Conservation (phyloP, 2,113 vertebrate genomes). For the Pelobates fuscus region DNA sequence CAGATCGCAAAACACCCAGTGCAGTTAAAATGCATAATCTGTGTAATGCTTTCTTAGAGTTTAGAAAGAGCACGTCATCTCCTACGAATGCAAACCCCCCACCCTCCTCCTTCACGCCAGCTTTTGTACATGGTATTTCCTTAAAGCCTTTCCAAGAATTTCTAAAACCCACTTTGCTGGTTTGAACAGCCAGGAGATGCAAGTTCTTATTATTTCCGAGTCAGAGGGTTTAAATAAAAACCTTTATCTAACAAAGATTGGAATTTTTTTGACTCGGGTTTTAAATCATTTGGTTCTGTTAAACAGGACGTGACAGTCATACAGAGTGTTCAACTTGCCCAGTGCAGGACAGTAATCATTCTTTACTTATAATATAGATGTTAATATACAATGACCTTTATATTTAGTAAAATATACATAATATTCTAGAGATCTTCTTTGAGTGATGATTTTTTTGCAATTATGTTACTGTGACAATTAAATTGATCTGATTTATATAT, state of each 20-base stretch:
- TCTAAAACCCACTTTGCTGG: neutral
- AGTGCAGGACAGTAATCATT: neutral
- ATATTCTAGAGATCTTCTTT: neutral
- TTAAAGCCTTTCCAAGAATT: conserved; percentile 6
- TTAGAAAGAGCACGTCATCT: neutral
- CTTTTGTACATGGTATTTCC: neutral
- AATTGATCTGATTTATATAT: no score
- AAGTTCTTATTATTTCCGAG: conserved; percentile 55
- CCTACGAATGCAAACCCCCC: neutral
- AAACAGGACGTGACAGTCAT: neutral
- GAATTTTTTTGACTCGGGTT: neutral
- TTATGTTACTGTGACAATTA: no score
- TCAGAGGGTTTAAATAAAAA: conserved; percentile 41
- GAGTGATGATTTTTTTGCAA: no score
- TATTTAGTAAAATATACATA: neutral
- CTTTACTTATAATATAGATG: neutral
- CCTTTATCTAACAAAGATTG: neutral
- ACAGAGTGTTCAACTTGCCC: neutral
- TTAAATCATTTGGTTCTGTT: conserved; percentile 7
- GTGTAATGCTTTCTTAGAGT: conserved; percentile 7
- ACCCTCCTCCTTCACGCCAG: neutral
- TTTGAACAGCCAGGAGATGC: neutral
- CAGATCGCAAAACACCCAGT: neutral
- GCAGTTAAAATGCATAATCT: conserved; percentile 4
- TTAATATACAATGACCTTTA: neutral